A percentile compares a stretch with the other conserved stretches of the same genome.
Conservation (phyloP, 2,797 vertebrate genomes). For the Intellagama lesueurii region DNA sequence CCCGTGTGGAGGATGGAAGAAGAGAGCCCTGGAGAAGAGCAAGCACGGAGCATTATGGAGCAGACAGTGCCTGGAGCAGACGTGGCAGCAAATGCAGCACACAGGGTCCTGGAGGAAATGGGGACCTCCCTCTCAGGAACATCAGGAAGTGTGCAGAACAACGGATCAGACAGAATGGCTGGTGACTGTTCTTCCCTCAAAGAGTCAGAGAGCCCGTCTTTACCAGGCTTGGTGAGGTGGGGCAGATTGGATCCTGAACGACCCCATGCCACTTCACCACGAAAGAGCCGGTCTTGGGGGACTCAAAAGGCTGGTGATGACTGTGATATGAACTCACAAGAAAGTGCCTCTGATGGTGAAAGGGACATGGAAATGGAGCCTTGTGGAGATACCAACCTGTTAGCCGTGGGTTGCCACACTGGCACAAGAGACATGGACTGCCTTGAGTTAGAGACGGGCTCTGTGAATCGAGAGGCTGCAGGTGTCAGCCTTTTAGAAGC, state of each 20-base stretch:
- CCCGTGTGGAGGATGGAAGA: background rate
- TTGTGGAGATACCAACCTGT: no score
- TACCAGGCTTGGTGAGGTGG: background rate
- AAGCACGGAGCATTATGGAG: background rate
- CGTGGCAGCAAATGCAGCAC: no score
- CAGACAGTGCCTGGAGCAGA: no score
- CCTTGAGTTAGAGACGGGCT: background rate
- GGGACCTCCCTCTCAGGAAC: no score
- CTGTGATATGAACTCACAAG: background rate
- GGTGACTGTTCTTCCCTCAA: background rate
- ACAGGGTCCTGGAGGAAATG: rapidly evolving
- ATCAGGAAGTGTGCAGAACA: background rate
- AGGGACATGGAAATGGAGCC: background rate
- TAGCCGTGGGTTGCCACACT: background rate
- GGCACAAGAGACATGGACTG: rapidly evolving
- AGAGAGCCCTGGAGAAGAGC: background rate
- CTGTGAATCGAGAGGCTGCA: background rate
- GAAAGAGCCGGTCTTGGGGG: no score
- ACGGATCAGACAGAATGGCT: background rate
- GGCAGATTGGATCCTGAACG: background rate
- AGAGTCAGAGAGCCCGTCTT: background rate
- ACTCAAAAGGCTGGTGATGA: background rate
- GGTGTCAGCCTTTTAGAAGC: background rate
- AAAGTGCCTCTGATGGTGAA: background rate
- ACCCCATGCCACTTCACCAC: background rate